phyloP scores from a whole-genome alignment of 1,140 invertebrate species.

The Mamestra configurata region DNA sequence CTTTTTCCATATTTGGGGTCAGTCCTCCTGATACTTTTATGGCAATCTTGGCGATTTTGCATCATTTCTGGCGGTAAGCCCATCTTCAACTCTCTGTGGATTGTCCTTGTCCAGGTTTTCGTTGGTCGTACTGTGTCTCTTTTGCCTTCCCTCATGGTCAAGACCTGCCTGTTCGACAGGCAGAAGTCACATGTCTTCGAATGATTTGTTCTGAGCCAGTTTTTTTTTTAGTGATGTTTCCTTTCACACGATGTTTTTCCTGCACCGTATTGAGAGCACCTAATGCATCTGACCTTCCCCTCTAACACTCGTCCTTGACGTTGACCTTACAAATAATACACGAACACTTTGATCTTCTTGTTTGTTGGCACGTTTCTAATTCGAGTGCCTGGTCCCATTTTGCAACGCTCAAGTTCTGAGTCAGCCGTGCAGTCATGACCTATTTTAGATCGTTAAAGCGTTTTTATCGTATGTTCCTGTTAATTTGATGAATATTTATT shows the following conservation, averaged over 20 bases:
- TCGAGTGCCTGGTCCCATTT: constrained; percentile 32
- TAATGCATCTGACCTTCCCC: background rate
- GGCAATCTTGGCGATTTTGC: no score
- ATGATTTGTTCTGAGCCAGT: no score
- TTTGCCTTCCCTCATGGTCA: no score
- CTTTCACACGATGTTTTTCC: background rate
- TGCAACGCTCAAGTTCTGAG: constrained; percentile 35
- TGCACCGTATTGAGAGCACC: background rate
- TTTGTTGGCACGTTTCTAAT: constrained; percentile 15
- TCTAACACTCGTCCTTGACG: background rate
- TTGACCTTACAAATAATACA: background rate
- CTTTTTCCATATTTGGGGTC: no score
- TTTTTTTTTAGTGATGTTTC: no score
- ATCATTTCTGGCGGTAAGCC: no score
- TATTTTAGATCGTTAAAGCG: constrained; percentile 18
- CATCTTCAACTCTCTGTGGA: no score
- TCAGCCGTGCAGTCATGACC: constrained; percentile 35
- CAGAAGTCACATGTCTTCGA: no score
- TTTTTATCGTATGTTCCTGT: background rate
- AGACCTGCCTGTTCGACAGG: no score
- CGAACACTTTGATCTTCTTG: background rate
- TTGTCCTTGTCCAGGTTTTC: no score
- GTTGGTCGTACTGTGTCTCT: no score
- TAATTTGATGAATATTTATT: background rate
- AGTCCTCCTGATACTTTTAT: no score